Evolutionary conservation across 2,797 vertebrate species (phyloP).

Genomic region (Tokudaia muenninki): DNA sequence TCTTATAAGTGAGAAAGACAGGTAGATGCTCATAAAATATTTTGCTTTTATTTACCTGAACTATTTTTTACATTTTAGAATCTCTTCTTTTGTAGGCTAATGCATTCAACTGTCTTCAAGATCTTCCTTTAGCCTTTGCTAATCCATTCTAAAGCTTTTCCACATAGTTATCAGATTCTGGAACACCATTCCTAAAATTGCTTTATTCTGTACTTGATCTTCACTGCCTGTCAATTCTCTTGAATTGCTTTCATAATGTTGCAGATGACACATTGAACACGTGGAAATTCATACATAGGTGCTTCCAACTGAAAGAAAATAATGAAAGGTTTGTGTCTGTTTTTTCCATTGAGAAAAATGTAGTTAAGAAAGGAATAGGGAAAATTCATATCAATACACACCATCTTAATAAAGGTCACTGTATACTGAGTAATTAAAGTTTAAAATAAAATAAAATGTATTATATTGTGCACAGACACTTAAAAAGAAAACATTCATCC

Average conservation of each 20-base stretch:
- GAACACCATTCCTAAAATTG: background rate
- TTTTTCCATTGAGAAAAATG: slow-evolving; percentile 33
- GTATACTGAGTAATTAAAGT: background rate
- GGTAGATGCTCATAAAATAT: background rate
- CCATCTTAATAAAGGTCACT: background rate
- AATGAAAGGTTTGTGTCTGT: background rate
- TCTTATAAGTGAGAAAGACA: background rate
- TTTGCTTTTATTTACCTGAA: background rate
- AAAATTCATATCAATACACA: background rate
- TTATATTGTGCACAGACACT: background rate
- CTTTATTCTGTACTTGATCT: background rate
- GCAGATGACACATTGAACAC: background rate
- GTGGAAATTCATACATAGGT: background rate
- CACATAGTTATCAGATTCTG: background rate
- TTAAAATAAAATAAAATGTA: background rate
- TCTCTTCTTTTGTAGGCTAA: background rate
- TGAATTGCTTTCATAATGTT: slow-evolving; percentile 18
- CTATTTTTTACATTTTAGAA: slow-evolving; percentile 14
- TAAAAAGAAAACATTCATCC: background rate
- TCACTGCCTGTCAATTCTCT: background rate
- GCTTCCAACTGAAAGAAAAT: background rate
- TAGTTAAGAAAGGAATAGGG: background rate
- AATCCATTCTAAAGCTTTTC: background rate
- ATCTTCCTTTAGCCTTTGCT: background rate
- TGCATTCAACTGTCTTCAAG: background rate